These are phyloP conservation scores for Littorina saxatilis DNA, from an alignment of 1,140 invertebrate genomes.

Conservation along the genomic window DNA sequence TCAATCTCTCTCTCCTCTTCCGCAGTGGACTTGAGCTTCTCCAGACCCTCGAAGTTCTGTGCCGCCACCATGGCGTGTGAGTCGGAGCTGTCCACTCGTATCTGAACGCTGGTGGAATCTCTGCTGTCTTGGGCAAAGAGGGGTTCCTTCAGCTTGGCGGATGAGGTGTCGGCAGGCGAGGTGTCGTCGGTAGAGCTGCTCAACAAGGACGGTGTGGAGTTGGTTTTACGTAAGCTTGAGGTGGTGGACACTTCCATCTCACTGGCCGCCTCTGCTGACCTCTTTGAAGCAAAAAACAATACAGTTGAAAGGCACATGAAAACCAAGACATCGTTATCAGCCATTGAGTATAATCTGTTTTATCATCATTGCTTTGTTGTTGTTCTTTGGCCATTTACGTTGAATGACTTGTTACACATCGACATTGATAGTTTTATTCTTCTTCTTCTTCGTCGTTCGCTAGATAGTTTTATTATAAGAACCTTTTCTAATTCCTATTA, in stretches of 20 bases:
- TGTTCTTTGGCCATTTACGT: too few relatives aligned
- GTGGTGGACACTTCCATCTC: constrained; percentile 44
- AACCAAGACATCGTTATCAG: too few relatives aligned
- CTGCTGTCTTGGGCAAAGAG: background rate
- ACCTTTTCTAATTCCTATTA: too few relatives aligned
- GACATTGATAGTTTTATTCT: too few relatives aligned
- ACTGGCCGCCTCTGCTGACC: background rate
- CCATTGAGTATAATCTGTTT: too few relatives aligned
- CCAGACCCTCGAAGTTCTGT: constrained; percentile 29
- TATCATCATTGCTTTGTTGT: too few relatives aligned
- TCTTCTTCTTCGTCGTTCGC: too few relatives aligned
- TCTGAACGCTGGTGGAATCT: background rate
- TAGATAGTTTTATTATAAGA: too few relatives aligned
- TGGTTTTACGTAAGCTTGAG: constrained; percentile 48
- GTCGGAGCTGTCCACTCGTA: background rate
- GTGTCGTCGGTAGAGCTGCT: constrained; percentile 41
- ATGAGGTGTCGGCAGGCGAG: background rate
- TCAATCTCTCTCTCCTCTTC: background rate
- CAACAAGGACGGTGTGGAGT: constrained; percentile 61
- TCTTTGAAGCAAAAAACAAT: too few relatives aligned
- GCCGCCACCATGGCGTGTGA: constrained; percentile 1
- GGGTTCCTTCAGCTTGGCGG: background rate
- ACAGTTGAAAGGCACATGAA: too few relatives aligned
- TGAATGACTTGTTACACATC: too few relatives aligned
- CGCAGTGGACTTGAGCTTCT: background rate